Conservation (phyloP, 2,113 vertebrate genomes). For the Pleuronectes platessa region DNA sequence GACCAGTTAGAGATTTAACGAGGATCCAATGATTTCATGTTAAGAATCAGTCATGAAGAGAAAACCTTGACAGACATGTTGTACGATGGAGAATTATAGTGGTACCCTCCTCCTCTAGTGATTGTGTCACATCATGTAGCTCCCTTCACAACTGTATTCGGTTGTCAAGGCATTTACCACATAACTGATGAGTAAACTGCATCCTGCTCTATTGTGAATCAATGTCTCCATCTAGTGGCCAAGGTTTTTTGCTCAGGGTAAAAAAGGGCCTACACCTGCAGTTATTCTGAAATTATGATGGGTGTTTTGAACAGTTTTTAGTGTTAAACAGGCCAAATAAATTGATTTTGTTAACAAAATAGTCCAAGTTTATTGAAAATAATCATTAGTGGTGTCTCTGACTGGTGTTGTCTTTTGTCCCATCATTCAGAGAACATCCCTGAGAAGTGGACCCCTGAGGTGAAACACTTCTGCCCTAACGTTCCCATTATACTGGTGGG, state of each 20-base stretch:
- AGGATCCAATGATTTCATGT: background rate
- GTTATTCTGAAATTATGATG: background rate
- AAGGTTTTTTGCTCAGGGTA: too few relatives aligned
- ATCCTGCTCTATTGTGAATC: background rate
- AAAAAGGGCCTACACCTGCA: too few relatives aligned
- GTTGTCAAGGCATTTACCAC: background rate
- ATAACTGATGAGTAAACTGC: background rate
- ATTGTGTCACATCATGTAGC: background rate
- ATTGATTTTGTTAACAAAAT: background rate
- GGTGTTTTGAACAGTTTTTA: background rate
- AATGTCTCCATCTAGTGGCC: background rate
- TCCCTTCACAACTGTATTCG: background rate
- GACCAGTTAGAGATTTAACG: background rate
- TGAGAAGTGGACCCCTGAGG: conserved; percentile 98
- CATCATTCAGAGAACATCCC: conserved; percentile 93
- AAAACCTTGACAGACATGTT: background rate
- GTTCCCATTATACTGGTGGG: conserved; percentile 99
- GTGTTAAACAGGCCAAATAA: background rate
- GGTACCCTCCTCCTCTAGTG: background rate
- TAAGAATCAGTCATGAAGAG: background rate
- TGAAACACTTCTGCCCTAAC: conserved; percentile 99
- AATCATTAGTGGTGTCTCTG: background rate
- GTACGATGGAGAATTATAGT: background rate
- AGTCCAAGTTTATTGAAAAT: background rate
- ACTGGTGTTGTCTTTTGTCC: conserved; percentile 8